Evolutionary conservation across 1,140 invertebrate genomes (phyloP).

Genomic region (Batillaria attramentaria): DNA sequence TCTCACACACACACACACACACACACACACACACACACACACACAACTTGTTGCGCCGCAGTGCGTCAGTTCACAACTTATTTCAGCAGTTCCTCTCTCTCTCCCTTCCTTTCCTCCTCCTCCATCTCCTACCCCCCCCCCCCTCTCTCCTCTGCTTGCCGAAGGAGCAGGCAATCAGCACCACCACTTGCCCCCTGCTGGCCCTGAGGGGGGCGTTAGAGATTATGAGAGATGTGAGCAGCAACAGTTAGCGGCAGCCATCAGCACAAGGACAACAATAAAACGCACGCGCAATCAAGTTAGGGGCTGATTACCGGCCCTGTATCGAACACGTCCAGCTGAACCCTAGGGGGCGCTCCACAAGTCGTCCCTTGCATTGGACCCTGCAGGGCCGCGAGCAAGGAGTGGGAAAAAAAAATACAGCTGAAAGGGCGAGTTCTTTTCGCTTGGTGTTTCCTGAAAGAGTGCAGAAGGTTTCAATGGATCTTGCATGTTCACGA

Average conservation of each 20-base stretch:
- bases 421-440: no score
- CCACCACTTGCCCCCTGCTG: no score
- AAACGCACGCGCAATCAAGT: conserved; percentile 21
- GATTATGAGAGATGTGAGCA: conserved; percentile 12
- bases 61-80: background rate
- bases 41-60: background rate
- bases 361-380: no score
- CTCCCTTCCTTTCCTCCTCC: background rate
- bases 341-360: background rate
- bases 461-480: no score
- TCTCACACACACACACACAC: conserved; percentile 31
- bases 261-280: conserved; percentile 20
- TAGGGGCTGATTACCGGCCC: conserved; percentile 1
- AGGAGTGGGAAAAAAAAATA: no score
- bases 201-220: background rate
- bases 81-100: conserved; percentile 8
- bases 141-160: background rate
- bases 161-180: no score
- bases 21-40: conserved; percentile 4
- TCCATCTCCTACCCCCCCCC: background rate
- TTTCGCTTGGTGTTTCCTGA: no score
- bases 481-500: no score
- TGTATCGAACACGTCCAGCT: background rate
- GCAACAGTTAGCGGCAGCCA: conserved; percentile 18
- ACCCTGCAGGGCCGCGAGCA: no score